Evolutionary conservation across 2,888 invertebrate genomes (phyloP), one percentile per base, ranked within the genome.

Genomic region (Leptopterna dolabrata): DNA sequence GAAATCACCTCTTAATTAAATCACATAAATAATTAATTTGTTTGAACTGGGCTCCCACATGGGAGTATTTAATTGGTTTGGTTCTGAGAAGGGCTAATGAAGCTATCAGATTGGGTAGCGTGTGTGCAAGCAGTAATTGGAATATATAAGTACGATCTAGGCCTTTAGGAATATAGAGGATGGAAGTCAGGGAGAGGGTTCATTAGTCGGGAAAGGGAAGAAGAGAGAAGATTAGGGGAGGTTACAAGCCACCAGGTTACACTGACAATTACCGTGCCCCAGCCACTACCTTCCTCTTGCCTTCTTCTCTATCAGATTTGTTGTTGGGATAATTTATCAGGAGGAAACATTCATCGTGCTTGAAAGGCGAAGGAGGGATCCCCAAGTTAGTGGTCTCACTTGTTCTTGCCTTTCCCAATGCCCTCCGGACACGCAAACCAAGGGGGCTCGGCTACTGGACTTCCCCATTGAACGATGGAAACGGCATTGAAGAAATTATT

Each of bases 11-110:
- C 80, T 87, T 87, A 87, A 87, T 87, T 87, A 87, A 87, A 87
- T 87, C 87, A 70, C 87, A 87, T 87, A 87, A 87, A 87, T 87
- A 87, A 87, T 87, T 87, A 87, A 87, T 87, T 87, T 87, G 87
- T 87, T 87, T 87, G 87, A 87, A 81, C 73, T 80, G 71, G 30
- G 81, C 81, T 81, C 81, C 87, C 81, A 80, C 80, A 80, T 70
- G 71, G 81, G 87, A 76, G 87, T 87, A 76, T 87, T 87, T 87
- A 87, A 87, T 87, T 87, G 87, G 87, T 81, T 71, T 80, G 73
- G 81, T 87, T 87, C 87, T 71, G 81, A 87, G 87, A 87, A 87
- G 87, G 71, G 80, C 87, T 87, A 87, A 87, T 87, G 87, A 87
- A 87, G 87, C 87, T 87, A 87, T 87, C 87, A 81, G 87, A 87